These are phyloP conservation scores for Potamarius usumacintae DNA, from an alignment of 2,113 vertebrate genomes.

Conservation along the genomic window DNA sequence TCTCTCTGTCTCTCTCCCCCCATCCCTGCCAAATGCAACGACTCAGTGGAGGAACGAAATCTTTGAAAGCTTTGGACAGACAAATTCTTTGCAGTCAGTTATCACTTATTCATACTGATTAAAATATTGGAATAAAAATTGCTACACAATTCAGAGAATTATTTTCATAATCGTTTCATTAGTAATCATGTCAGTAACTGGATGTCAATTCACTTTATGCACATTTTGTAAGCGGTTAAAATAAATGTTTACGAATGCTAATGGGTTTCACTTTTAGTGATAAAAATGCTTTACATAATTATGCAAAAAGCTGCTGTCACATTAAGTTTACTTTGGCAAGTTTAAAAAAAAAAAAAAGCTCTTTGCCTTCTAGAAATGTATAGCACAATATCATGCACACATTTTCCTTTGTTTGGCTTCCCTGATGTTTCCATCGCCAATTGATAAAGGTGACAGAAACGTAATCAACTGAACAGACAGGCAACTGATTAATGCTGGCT, in stretches of 20 bases:
- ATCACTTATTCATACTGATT: slow-evolving; percentile 42
- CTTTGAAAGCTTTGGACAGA: slow-evolving; percentile 23
- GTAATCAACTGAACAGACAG: slow-evolving; percentile 3
- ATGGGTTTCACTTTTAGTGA: not conserved
- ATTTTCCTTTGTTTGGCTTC: not conserved
- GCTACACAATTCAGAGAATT: not conserved
- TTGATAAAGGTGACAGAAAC: not conserved
- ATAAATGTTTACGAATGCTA: slow-evolving; percentile 5
- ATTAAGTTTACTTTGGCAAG: not conserved
- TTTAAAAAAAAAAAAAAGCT: too few relatives aligned
- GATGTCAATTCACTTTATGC: not conserved
- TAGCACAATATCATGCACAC: not conserved
- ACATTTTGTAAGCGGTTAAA: not conserved
- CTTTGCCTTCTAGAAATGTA: not conserved
- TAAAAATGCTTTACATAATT: not conserved
- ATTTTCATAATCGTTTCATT: slow-evolving; percentile 35
- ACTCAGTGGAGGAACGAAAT: not conserved
- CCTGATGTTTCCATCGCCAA: not conserved
- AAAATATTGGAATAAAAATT: slow-evolving; percentile 44
- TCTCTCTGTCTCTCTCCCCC: not conserved
- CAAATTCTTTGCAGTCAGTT: slow-evolving; percentile 17
- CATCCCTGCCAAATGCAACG: not conserved
- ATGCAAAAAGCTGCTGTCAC: not conserved
- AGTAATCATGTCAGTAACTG: slow-evolving; percentile 15
- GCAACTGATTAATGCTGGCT: not conserved